Conservation (phyloP, 2,113 vertebrate genomes). For the Tylochromis polylepis region DNA sequence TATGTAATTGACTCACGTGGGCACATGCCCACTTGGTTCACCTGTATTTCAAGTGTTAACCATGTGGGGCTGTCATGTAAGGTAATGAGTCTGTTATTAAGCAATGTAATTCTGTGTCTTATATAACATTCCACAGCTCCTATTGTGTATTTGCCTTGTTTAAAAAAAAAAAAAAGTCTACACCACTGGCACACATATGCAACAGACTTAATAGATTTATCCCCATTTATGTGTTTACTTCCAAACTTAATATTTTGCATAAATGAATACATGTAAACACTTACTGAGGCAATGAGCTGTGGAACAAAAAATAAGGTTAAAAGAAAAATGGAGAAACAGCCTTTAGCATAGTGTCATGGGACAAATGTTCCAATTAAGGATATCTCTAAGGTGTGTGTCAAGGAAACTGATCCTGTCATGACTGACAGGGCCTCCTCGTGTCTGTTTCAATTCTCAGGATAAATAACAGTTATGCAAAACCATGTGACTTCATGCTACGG, state of each 20-base stretch:
- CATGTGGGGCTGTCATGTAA: not conserved
- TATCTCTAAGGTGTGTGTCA: constrained; percentile 6
- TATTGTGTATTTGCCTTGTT: not conserved
- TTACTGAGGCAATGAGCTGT: not conserved
- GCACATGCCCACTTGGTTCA: not conserved
- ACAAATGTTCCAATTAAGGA: constrained; percentile 26
- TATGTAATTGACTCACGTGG: not conserved
- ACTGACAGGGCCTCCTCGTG: not conserved
- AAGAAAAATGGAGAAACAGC: not conserved
- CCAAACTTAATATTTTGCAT: not conserved
- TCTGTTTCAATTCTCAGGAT: not conserved
- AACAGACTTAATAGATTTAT: not conserved
- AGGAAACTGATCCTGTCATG: not conserved
- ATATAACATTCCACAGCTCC: not conserved
- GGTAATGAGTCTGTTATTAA: not conserved
- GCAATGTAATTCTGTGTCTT: not conserved
- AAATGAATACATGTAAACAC: not conserved
- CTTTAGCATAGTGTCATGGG: not conserved
- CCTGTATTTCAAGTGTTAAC: not conserved
- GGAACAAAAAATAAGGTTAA: not conserved
- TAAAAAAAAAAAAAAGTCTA: not conserved
- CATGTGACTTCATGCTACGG: not conserved
- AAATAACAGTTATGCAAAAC: not conserved
- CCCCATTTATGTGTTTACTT: not conserved
- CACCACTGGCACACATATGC: not conserved